A percentile compares a stretch with the other conserved stretches of the same genome.
Conservation (phyloP, 2,797 vertebrate genomes). For the Pseudocheirus occidentalis region DNA sequence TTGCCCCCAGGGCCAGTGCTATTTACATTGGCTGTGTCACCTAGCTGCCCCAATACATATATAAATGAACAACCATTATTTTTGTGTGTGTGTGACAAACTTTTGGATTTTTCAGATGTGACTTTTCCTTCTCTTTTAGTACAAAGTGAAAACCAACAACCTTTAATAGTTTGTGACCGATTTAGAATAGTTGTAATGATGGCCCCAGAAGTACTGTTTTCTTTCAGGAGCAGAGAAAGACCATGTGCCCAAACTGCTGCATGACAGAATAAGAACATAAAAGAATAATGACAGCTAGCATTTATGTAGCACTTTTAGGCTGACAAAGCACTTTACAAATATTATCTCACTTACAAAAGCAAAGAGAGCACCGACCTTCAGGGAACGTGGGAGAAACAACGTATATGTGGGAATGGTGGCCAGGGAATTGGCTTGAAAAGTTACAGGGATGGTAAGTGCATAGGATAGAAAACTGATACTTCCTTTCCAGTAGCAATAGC, state of each 20-base stretch:
- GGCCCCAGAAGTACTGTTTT: background rate
- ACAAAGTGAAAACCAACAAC: background rate
- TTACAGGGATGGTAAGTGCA: background rate
- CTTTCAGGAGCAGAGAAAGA: background rate
- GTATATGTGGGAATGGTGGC: background rate
- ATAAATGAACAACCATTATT: slow-evolving; percentile 55
- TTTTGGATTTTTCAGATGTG: slow-evolving; percentile 28
- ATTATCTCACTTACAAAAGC: background rate
- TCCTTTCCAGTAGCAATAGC: background rate
- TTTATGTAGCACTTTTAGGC: background rate
- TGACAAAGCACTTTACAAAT: background rate
- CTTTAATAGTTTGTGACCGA: background rate
- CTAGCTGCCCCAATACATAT: background rate
- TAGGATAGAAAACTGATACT: background rate
- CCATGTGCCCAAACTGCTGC: background rate
- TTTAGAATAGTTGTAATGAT: background rate
- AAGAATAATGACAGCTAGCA: background rate
- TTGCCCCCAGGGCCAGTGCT: too few relatives aligned
- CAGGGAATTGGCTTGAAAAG: background rate
- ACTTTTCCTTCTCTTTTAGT: slow-evolving; percentile 8
- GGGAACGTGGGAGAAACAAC: background rate
- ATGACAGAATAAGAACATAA: background rate
- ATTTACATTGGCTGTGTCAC: too few relatives aligned
- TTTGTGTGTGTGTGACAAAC: slow-evolving; percentile 20
- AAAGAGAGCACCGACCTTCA: background rate